Percentiles rank a stretch among this genome's conserved stretches.
These are phyloP conservation scores for Dichetophora obliterata DNA, from an alignment of 2,888 invertebrate genomes.

Conservation along the genomic window DNA sequence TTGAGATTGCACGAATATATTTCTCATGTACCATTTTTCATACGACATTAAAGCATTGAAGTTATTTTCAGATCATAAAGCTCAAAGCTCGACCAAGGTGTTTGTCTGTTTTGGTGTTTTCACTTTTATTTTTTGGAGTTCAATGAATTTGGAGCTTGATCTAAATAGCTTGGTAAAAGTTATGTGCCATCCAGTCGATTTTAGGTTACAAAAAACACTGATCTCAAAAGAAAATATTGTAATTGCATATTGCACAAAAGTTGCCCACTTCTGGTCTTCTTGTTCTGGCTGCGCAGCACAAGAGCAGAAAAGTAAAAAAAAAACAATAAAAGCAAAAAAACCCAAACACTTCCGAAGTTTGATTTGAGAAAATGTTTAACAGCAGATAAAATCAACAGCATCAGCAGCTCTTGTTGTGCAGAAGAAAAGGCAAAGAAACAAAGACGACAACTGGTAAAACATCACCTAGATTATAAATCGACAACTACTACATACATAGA, in stretches of 20 bases:
- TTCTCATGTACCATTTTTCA: too few species aligned
- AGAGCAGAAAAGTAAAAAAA: background rate
- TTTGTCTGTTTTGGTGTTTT: too few species aligned
- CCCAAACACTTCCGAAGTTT: conserved; percentile 4
- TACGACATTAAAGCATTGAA: too few species aligned
- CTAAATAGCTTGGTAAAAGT: too few species aligned
- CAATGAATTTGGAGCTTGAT: too few species aligned
- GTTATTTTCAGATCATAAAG: too few species aligned
- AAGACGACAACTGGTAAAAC: background rate
- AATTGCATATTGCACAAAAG: background rate
- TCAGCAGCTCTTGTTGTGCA: conserved; percentile 17
- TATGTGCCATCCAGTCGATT: too few species aligned
- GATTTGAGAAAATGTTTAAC: conserved; percentile 8
- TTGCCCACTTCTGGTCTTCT: background rate
- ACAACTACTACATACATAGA: background rate
- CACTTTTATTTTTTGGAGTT: too few species aligned
- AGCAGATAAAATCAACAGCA: conserved; percentile 21
- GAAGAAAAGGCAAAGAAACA: background rate
- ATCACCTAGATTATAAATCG: conserved; percentile 4
- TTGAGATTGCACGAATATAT: too few species aligned
- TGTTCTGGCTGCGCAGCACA: background rate
- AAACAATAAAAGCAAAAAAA: background rate
- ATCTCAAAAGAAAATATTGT: background rate
- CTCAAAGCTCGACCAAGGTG: too few species aligned
- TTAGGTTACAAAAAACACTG: background rate